Conservation (phyloP, 1,140 invertebrate genomes). For the Aphelenchoides avenae region DNA sequence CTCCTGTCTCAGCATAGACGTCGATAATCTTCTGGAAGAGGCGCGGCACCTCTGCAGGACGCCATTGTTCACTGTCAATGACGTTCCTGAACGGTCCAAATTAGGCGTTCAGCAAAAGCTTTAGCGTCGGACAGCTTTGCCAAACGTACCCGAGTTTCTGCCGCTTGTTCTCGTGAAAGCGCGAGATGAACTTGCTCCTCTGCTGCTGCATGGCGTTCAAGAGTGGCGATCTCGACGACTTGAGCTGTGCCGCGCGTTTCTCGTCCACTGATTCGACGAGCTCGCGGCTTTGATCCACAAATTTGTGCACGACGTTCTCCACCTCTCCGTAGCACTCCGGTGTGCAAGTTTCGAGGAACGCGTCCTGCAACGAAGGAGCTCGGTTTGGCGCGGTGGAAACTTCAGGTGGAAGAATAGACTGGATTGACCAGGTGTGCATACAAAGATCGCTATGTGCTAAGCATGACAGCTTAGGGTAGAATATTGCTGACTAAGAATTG, state of each 20-base stretch:
- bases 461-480: too few species aligned
- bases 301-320: constrained; percentile 22
- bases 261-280: too few species aligned
- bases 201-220: constrained; percentile 39
- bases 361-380: constrained; percentile 18
- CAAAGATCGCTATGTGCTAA: constrained; percentile 7
- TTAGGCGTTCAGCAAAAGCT: too few species aligned
- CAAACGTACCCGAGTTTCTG: constrained; percentile 72
- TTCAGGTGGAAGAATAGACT: neutral
- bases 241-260: constrained; percentile 1
- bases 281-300: constrained; percentile 26
- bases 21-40: constrained; percentile 10
- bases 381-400: constrained; percentile 4
- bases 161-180: constrained; percentile 82
- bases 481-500: too few species aligned
- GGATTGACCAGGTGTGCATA: neutral
- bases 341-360: constrained; percentile 32
- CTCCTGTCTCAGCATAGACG: constrained; percentile 4
- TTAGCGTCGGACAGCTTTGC: too few species aligned
- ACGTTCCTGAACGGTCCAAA: too few species aligned
- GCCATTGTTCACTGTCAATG: too few species aligned
- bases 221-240: constrained; percentile 39
- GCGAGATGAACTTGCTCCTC: constrained; percentile 70
- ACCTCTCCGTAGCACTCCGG: constrained; percentile 21
- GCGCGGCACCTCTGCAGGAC: constrained; percentile 5